These are phyloP conservation scores for Limnodromus scolopaceus DNA, from an alignment of 2,797 vertebrate species.

Conservation along the genomic window DNA sequence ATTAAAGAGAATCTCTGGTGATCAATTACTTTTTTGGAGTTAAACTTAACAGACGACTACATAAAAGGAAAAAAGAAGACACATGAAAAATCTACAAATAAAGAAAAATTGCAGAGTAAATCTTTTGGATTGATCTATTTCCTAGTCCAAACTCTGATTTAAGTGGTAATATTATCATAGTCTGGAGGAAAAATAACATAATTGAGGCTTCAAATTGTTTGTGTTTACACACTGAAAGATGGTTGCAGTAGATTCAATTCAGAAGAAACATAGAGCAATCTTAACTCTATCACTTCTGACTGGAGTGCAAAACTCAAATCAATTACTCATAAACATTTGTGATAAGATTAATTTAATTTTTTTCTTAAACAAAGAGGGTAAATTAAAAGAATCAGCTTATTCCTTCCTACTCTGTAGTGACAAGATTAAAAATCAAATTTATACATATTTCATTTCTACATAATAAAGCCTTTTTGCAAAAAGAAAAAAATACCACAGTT, in stretches of 20 bases:
- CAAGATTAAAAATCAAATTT: slow-evolving; percentile 88
- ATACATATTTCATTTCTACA: slow-evolving; percentile 88
- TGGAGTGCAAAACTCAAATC: slow-evolving; percentile 73
- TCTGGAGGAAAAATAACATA: not conserved
- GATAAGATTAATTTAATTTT: slow-evolving; percentile 82
- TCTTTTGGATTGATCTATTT: not conserved
- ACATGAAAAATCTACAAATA: not conserved
- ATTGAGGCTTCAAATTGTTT: not conserved
- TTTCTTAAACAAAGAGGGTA: slow-evolving; percentile 80
- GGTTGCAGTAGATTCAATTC: not conserved
- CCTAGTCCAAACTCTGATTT: not conserved
- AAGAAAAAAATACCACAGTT: slow-evolving; percentile 79
- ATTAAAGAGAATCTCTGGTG: not conserved
- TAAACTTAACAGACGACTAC: not conserved
- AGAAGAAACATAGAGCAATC: not conserved
- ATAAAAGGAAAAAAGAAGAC: not conserved
- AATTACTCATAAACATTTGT: slow-evolving; percentile 82
- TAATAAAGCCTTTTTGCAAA: slow-evolving; percentile 85
- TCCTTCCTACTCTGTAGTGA: slow-evolving; percentile 81
- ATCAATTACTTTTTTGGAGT: not conserved
- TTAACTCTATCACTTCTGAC: slow-evolving; percentile 70
- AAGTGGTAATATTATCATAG: slow-evolving; percentile 8
- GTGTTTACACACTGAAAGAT: not conserved
- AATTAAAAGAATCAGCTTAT: slow-evolving; percentile 84
- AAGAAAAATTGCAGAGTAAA: not conserved